These are phyloP conservation scores for Rallus crepitans DNA, from an alignment of 2,797 vertebrate species.

Conservation along the genomic window DNA sequence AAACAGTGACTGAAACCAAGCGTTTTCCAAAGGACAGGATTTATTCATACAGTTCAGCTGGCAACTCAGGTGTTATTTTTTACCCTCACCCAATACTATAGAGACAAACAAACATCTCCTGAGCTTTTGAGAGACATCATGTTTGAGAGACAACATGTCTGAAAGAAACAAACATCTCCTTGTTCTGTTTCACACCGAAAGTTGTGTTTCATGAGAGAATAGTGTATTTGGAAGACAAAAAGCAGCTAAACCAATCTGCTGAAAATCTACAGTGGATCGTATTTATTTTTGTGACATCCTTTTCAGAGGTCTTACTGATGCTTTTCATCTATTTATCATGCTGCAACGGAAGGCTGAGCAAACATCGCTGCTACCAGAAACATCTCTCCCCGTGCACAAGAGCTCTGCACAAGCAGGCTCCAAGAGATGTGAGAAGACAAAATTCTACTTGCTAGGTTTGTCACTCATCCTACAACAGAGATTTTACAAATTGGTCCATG, in stretches of 20 bases:
- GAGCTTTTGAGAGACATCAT: background rate
- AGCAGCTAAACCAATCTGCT: background rate
- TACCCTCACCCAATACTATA: background rate
- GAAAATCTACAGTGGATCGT: background rate
- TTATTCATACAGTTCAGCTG: background rate
- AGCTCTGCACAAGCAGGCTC: rapidly evolving
- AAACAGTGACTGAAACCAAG: background rate
- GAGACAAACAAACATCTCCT: background rate
- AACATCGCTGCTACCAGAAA: rapidly evolving
- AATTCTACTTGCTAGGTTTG: background rate
- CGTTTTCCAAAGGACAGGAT: background rate
- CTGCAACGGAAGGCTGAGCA: background rate
- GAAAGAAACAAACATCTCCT: background rate
- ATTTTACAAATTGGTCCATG: background rate
- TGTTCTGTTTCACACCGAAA: background rate
- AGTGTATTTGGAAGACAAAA: background rate
- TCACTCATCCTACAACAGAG: background rate
- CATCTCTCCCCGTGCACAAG: rapidly evolving
- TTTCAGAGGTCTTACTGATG: background rate
- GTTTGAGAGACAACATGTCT: too few species aligned
- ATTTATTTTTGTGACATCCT: background rate
- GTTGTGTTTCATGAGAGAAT: background rate
- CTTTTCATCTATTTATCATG: background rate
- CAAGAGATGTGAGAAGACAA: background rate
- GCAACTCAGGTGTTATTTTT: background rate